Evolutionary conservation across 2,113 vertebrate genomes (phyloP), one percentile per base, ranked within the genome.

Genomic region (Lipophrys pholis): DNA sequence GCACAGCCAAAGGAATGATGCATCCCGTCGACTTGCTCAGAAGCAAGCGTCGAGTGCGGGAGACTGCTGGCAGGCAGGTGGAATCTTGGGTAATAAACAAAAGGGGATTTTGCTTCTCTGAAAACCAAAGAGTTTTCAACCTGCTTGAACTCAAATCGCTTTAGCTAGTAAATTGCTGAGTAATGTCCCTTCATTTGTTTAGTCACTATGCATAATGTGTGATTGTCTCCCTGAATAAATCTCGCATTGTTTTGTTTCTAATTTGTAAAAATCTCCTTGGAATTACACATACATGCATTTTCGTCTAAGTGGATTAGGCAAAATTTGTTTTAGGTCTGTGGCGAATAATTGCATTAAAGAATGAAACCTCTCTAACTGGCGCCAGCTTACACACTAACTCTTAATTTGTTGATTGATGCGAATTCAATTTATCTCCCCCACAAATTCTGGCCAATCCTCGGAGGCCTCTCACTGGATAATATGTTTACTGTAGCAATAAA

Each of bases 381-480:
- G 30, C 38, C 17, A 17, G 56, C 15, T 66, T 59, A 36, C 56
- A 57, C 3, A 14, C 70, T 67, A 73, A 58, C 53, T 58, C n/a
- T 50, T 79, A 60, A 85, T 82, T 86, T 76, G 51, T 43, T 56
- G 11, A 64, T 82, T 84, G 60, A 87, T 87, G 72, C 64, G 30
- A 59, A 76, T 76, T 76, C 5, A 68, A 75, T 81, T 78, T 10
- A 78, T 81, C 35, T 70, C 43, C 52, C n/a, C 21, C 38, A 65
- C 38, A 55, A 82, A 79, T 73, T 74, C 52, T 48, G 57, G 11
- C 41, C 12, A 3, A 11, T 48, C 69, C 30, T n/a, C 40, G 45
- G 69, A 69, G 68, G 21, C 66, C 41, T 54, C 38, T 72, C 51
- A 30, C 21, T 0, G 61, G 69, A 81, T 80, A 54, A 72, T 76